A percentile compares a stretch with the other conserved stretches of the same genome.
Evolutionary conservation across 2,797 vertebrate species (phyloP).

Genomic region (Coreius guichenoti): DNA sequence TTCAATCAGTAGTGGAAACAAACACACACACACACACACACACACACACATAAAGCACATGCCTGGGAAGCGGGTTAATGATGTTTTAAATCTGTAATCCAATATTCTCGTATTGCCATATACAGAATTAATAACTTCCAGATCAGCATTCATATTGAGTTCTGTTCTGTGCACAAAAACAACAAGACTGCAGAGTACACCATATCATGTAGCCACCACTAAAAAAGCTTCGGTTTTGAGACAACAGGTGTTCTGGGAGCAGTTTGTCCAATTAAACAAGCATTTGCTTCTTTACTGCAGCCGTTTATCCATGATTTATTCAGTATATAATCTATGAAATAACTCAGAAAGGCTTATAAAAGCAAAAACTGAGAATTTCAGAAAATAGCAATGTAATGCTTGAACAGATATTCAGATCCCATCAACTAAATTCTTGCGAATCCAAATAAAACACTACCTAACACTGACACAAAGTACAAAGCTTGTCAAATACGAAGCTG

Average conservation of each 20-base stretch:
- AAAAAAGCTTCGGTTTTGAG: neutral
- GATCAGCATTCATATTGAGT: conserved; percentile 16
- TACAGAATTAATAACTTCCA: neutral
- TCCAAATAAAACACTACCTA: neutral
- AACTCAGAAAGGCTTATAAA: neutral
- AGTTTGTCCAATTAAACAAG: conserved; percentile 18
- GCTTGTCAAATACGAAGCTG: neutral
- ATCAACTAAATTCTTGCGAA: neutral
- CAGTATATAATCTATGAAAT: neutral
- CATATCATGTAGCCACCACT: neutral
- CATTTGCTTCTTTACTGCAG: conserved; percentile 1
- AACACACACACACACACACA: conserved; percentile 11
- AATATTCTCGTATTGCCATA: conserved; percentile 17
- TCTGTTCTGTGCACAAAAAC: conserved; percentile 3
- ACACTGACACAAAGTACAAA: neutral
- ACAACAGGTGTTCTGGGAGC: conserved; percentile 23
- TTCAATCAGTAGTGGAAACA: conserved; percentile 35
- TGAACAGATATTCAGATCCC: neutral
- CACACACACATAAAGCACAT: conserved; percentile 1
- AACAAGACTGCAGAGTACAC: neutral
- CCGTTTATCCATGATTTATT: conserved; percentile 15
- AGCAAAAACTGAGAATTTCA: neutral
- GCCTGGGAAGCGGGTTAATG: conserved; percentile 32
- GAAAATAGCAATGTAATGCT: neutral
- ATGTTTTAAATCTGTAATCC: conserved; percentile 17